Evolutionary conservation across 2,888 invertebrate genomes (phyloP).

Genomic region (Ptilodon capucinus): DNA sequence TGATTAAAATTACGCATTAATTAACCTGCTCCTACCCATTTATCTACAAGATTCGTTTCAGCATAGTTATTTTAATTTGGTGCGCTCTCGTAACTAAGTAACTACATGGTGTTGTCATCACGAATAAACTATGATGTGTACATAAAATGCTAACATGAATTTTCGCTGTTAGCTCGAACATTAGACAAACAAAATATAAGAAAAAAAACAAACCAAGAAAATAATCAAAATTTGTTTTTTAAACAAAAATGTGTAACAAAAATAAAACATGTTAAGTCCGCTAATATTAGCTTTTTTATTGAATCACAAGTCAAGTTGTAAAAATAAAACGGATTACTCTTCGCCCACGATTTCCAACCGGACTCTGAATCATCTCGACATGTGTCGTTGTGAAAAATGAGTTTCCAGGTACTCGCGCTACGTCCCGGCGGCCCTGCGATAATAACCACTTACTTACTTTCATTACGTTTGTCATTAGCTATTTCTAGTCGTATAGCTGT

Average conservation of each 20-base stretch:
- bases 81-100: too few relatives aligned
- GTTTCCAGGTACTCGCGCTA: constrained; percentile 51
- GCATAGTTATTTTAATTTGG: too few relatives aligned
- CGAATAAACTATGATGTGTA: too few relatives aligned
- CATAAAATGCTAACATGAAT: too few relatives aligned
- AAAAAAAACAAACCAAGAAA: not conserved
- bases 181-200: not conserved
- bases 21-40: constrained; percentile 11
- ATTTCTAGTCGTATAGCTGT: constrained; percentile 25
- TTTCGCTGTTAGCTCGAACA: too few relatives aligned
- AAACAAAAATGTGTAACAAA: constrained; percentile 20
- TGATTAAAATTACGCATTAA: constrained; percentile 7
- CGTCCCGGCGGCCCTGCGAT: constrained; percentile 31
- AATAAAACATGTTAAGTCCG: constrained; percentile 19
- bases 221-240: constrained; percentile 11
- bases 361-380: constrained; percentile 52
- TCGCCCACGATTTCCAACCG: constrained; percentile 56
- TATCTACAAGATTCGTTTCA: too few relatives aligned
- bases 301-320: constrained; percentile 59
- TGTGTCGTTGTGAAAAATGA: constrained; percentile 47
- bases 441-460: constrained; percentile 19
- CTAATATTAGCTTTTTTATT: constrained; percentile 60
- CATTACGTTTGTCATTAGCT: constrained; percentile 14
- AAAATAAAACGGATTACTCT: constrained; percentile 63
- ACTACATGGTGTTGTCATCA: too few relatives aligned